phyloP scores from a whole-genome alignment of 2,888 invertebrate species.

The Plebejus melissa region DNA sequence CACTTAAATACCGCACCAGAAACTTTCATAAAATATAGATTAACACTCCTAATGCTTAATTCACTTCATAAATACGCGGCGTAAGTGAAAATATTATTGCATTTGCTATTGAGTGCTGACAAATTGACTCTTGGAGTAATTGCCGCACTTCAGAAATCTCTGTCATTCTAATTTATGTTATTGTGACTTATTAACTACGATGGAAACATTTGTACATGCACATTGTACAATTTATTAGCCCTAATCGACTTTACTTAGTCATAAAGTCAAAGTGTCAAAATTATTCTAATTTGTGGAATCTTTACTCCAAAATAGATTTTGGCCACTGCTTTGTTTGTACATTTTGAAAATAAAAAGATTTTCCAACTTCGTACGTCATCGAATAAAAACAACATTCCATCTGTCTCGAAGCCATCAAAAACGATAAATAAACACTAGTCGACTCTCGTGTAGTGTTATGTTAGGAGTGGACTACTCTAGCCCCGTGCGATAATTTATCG shows the following conservation, averaged over 20 bases:
- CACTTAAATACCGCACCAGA: constrained; percentile 74
- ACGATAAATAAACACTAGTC: constrained; percentile 77
- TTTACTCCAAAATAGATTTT: background rate
- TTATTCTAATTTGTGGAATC: too few relatives aligned
- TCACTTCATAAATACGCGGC: background rate
- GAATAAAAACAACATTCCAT: constrained; percentile 73
- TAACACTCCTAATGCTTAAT: constrained; percentile 5
- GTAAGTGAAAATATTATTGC: constrained; percentile 6
- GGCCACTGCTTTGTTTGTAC: constrained; percentile 8
- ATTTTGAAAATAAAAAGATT: constrained; percentile 29
- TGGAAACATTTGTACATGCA: constrained; percentile 1
- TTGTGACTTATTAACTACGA: background rate
- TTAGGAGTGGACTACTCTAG: constrained; percentile 47
- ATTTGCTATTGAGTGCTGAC: background rate
- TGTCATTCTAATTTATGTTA: constrained; percentile 21
- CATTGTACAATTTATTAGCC: background rate
- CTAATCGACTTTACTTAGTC: background rate
- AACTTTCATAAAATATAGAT: constrained; percentile 61
- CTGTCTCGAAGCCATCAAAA: constrained; percentile 74
- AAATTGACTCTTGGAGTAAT: constrained; percentile 11
- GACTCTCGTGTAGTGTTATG: constrained; percentile 59
- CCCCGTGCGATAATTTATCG: constrained; percentile 46
- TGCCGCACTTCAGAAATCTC: constrained; percentile 10
- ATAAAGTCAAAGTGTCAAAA: background rate
- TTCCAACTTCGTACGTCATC: constrained; percentile 65